Conservation (phyloP, 2,797 vertebrate species). For the Lagocephalus sceleratus region DNA sequence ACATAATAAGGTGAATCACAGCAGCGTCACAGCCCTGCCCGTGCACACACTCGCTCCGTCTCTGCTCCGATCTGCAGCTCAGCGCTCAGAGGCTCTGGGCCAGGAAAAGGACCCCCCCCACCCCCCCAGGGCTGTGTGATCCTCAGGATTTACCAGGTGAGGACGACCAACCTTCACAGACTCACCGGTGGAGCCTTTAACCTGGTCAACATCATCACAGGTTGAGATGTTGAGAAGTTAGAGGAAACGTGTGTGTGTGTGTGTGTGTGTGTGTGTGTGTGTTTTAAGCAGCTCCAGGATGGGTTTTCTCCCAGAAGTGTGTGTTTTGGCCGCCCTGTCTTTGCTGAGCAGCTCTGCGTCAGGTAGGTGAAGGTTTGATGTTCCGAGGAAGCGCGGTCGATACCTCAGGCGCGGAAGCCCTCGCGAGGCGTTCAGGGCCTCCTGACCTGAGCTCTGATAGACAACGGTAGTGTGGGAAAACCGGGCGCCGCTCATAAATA, state of each 20-base stretch:
- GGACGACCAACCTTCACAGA: not conserved
- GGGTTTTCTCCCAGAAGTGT: slow-evolving; percentile 20
- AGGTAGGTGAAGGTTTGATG: slow-evolving; percentile 39
- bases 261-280: no score
- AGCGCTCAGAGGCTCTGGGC: no score
- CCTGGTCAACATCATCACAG: no score
- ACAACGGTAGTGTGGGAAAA: not conserved
- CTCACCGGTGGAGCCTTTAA: no score
- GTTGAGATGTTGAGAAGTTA: no score
- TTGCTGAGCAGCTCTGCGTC: slow-evolving; percentile 25
- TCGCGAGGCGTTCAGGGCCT: not conserved
- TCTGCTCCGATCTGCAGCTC: no score
- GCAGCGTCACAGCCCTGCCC: not conserved
- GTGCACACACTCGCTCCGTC: not conserved
- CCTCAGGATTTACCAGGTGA: slow-evolving; percentile 26
- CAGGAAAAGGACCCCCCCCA: not conserved
- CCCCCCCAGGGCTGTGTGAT: not conserved
- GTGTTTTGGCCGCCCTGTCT: slow-evolving; percentile 29
- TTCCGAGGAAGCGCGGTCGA: not conserved
- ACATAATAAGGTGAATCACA: slow-evolving; percentile 18
- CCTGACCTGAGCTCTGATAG: not conserved
- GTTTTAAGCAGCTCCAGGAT: slow-evolving; percentile 53
- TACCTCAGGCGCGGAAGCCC: not conserved
- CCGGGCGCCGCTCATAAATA: slow-evolving; percentile 10
- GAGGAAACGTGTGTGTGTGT: no score